These are phyloP conservation scores for Drosophila pachea DNA, from an alignment of 1,140 invertebrate genomes.

Conservation along the genomic window DNA sequence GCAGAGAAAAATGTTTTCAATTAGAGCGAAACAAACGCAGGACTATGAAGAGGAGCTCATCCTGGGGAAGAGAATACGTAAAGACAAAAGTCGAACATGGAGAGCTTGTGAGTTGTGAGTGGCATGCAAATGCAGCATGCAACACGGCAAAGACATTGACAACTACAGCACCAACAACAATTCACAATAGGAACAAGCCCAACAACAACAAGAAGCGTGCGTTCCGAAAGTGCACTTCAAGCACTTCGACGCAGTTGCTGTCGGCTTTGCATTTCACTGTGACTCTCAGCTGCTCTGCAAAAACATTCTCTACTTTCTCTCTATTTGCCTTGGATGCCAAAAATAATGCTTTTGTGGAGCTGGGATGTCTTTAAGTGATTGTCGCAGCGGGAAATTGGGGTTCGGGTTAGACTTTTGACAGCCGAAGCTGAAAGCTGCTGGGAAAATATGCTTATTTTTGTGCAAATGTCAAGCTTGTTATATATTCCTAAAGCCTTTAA, in stretches of 20 bases:
- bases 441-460: no score
- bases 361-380: slow-evolving; percentile 17
- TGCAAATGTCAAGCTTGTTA: no score
- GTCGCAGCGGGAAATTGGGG: slow-evolving; percentile 22
- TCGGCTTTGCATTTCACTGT: slow-evolving; percentile 51
- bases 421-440: no score
- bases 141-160: slow-evolving; percentile 27
- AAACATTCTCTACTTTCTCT: not conserved
- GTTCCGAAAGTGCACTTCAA: slow-evolving; percentile 62
- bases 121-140: slow-evolving; percentile 67
- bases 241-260: slow-evolving; percentile 46
- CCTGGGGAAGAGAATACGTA: slow-evolving; percentile 44
- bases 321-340: slow-evolving; percentile 46
- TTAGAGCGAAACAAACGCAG: slow-evolving; percentile 50
- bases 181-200: not conserved
- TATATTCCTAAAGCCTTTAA: no score
- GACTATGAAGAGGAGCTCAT: slow-evolving; percentile 15
- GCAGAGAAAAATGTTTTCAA: slow-evolving; percentile 74
- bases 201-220: slow-evolving; percentile 13
- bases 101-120: slow-evolving; percentile 63
- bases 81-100: slow-evolving; percentile 54
- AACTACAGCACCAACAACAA: slow-evolving; percentile 9
- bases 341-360: slow-evolving; percentile 19
- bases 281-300: not conserved
- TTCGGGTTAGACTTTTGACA: no score